Base-by-base conservation (phyloP, 2,113 vertebrate species). In the Hemiprocne comata region DNA sequence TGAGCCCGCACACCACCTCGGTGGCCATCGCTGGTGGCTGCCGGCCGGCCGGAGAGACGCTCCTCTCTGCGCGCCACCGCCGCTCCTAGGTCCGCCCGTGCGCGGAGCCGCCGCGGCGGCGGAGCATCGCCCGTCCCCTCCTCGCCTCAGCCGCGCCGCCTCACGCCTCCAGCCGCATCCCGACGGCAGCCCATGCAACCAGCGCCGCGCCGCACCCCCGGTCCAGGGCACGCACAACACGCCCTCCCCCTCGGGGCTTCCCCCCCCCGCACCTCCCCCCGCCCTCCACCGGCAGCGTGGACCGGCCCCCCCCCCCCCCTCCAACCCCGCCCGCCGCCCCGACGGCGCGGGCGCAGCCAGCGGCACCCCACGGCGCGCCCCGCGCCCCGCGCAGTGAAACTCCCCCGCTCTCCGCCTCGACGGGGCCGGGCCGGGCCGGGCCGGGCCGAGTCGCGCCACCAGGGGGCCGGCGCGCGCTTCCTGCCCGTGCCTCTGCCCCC, bases 1-100 rank as follows among this genome's bases (percentile, higher is more conserved):
- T 96, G 93, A 99, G 98, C 76, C 99, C 99, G 96, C 99, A 99
- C 97, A 99, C 98, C 97, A 99, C 98, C 96, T 99, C 98, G 69
- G 98, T 99, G 97, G 99, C 99, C 99, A 99, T 99, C 89, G 95
- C 96, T 80, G 85, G 65, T 69, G 71, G 75, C 84, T 88, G 87
- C 92, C 97, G 89, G 87, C 87, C 55, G 89, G 64, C 95, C 53
- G 88, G 89, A 70, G 79, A 84, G 77, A 65, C 65, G 76, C 64
- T 62, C 87, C 79, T 77, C 75, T 95, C 66, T 62, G 40, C 77
- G 88, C 96, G 93, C 97, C 64, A 53, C 34, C 88, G 76, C 96
- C 95, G 92, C 96, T 95, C 89, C 87, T 96, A 98, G 82, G 97
- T 95, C 97, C 96, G 77, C 82, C 97, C 90, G 93, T 93, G 81